phyloP scores from a whole-genome alignment of 1,140 invertebrate species.

The Drosophila teissieri region DNA sequence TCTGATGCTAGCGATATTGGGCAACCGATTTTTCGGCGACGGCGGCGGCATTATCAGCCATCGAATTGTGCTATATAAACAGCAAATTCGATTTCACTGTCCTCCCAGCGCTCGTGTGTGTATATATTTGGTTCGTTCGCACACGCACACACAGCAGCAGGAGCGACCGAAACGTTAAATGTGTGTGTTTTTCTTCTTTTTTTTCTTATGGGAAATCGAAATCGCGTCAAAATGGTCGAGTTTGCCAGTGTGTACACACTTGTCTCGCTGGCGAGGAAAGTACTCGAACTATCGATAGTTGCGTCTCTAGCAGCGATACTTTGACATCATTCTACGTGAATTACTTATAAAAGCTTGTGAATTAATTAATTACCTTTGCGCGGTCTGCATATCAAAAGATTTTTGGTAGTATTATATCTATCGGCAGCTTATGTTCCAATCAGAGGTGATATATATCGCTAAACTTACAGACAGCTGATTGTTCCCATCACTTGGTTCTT shows the following conservation, averaged over 20 bases:
- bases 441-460: no score
- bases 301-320: background rate
- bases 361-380: no score
- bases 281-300: constrained; percentile 7
- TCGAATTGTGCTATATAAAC: constrained; percentile 4
- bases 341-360: no score
- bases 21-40: constrained; percentile 36
- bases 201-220: constrained; percentile 71
- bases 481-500: no score
- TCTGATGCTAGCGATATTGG: constrained; percentile 12
- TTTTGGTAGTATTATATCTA: no score
- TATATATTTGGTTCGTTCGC: constrained; percentile 50
- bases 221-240: constrained; percentile 56
- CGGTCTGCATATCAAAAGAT: no score
- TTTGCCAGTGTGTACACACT: constrained; percentile 56
- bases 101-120: constrained; percentile 30
- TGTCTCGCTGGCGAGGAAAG: background rate
- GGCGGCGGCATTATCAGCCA: constrained; percentile 25
- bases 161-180: constrained; percentile 54
- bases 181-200: constrained; percentile 28
- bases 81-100: constrained; percentile 36
- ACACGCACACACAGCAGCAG: constrained; percentile 37
- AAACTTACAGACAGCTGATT: no score
- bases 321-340: no score
- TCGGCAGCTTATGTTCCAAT: no score